phyloP scores from a whole-genome alignment of 2,113 vertebrate species.

The Ginglymostoma cirratum region DNA sequence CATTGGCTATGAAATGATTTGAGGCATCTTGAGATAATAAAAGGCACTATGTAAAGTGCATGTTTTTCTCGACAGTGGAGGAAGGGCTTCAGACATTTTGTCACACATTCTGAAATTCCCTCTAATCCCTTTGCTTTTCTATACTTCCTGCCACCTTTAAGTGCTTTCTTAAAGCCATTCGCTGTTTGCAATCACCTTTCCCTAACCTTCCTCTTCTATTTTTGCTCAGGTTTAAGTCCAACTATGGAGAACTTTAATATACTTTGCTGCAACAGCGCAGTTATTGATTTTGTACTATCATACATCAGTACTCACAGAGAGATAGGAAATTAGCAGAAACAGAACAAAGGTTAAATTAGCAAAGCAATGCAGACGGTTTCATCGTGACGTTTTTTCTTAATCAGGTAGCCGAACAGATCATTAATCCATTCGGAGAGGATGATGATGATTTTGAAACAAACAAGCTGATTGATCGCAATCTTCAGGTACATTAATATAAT shows the following conservation, averaged over 20 bases:
- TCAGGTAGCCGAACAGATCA: constrained; percentile 80
- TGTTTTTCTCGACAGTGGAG: neutral
- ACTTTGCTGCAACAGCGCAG: neutral
- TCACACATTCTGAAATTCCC: neutral
- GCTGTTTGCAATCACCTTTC: neutral
- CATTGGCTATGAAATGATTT: neutral
- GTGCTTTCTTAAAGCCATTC: neutral
- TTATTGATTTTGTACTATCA: neutral
- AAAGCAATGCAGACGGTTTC: neutral
- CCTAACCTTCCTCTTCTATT: neutral
- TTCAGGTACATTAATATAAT: constrained; percentile 58
- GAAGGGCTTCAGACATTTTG: neutral
- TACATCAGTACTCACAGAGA: neutral
- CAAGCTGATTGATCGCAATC: constrained; percentile 77
- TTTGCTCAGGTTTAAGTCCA: neutral
- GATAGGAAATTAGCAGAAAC: neutral
- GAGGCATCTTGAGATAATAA: neutral
- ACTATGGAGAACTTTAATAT: neutral
- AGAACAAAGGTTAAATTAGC: neutral
- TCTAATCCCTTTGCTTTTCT: neutral
- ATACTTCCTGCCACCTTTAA: neutral
- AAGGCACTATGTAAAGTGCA: neutral
- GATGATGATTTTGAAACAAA: constrained; percentile 88
- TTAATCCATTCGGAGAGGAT: constrained; percentile 83
- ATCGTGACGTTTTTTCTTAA: neutral